Evolutionary conservation across 2,113 vertebrate genomes (phyloP), one percentile per base, ranked within the genome.

Genomic region (Microcebus tavaratra): DNA sequence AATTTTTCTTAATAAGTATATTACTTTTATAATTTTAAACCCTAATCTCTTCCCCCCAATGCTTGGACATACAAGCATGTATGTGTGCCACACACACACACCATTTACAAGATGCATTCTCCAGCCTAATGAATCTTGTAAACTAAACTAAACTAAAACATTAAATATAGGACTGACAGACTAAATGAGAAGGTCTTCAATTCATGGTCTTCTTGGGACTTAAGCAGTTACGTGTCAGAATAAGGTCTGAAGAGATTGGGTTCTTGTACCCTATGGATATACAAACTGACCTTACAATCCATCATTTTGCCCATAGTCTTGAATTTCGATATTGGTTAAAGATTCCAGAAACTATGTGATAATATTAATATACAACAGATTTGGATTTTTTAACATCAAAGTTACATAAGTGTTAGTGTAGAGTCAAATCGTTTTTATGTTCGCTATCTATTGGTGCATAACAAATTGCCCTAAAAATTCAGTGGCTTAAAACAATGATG

Each of bases 1-100:
- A 67, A 53, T 91, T 86, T 96, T 95, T n/a, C 59, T 96, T 94
- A 90, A 53, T 61, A 34, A 84, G 53, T n/a, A 39, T 59, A 72
- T 23, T 79, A 34, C 27, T 81, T 89, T 95, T n/a, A 84, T 67
- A 73, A 18, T 94, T 87, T 88, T 76, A 91, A 90, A 70, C 34
- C 3, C 63, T 73, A 75, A 91, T 84, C 27, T 87, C 75, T 94
- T 53, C 42, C 29, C 48, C 83, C 15, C 5, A 83, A 4, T 59
- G 29, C 31, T 31, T 48, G 39, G 11, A 78, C 5, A 39, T 23
- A 57, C 29, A 70, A 84, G 65, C 75, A 39, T n/a, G 9, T 17
- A 9, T 61, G 23, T 55, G 13, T 61, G 4, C 2, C 0, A 0
- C 1, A 50, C 8, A 80, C 15, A 80, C 25, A 63, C 2, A 68